These are phyloP conservation scores for Struthidea cinerea DNA, from an alignment of 2,113 vertebrate genomes.

Conservation along the genomic window DNA sequence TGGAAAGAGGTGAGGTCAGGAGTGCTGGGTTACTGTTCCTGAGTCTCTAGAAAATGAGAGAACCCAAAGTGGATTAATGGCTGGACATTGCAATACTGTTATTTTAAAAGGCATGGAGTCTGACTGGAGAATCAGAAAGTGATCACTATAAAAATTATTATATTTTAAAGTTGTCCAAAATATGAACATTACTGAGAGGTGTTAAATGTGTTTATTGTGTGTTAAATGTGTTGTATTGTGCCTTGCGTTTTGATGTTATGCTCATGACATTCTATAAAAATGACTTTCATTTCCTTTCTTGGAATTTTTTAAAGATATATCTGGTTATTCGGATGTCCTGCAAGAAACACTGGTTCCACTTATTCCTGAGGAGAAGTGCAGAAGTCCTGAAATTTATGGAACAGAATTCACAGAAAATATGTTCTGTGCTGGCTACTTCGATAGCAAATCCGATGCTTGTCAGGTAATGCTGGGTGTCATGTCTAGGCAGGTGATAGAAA, in stretches of 20 bases:
- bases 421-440: constrained; percentile 86
- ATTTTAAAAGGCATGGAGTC: neutral
- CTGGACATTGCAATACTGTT: neutral
- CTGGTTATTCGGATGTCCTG: constrained; percentile 74
- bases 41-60: neutral
- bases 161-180: neutral
- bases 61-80: neutral
- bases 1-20: neutral
- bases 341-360: constrained; percentile 81
- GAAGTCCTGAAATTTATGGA: constrained; percentile 83
- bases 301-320: constrained; percentile 61
- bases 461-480: constrained; percentile 76
- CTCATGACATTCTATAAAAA: neutral
- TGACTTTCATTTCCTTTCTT: neutral
- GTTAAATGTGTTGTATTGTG: neutral
- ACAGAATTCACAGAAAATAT: constrained; percentile 84
- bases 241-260: neutral
- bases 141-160: neutral
- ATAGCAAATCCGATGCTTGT: constrained; percentile 84
- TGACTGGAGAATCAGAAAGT: neutral
- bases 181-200: neutral
- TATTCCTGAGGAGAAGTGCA: constrained; percentile 78
- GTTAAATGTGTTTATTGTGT: neutral
- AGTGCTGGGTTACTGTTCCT: neutral
- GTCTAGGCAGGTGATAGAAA: neutral